Evolutionary conservation across 2,888 invertebrate species (phyloP).

Genomic region (Scaptomyza cyrtandrae): DNA sequence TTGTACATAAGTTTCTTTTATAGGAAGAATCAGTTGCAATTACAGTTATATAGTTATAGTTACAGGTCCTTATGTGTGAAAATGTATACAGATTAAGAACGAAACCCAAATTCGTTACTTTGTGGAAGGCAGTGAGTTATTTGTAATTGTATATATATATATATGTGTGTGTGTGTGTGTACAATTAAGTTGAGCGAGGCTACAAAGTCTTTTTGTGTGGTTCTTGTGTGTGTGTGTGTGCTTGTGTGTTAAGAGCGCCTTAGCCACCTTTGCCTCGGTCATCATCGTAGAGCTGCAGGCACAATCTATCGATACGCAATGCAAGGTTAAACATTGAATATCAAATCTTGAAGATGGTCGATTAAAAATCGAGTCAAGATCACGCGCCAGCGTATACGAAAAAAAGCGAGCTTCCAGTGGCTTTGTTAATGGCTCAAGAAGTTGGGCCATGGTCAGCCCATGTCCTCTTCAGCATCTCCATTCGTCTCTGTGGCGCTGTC

Average conservation of each 20-base stretch:
- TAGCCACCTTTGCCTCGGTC: conserved; percentile 43
- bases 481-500: conserved; percentile 24
- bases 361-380: conserved; percentile 21
- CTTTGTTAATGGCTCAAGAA: conserved; percentile 23
- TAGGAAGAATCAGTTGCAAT: conserved; percentile 71
- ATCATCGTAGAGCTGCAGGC: conserved; percentile 35
- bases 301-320: conserved; percentile 13
- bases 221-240: conserved; percentile 41
- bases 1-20: conserved; percentile 70
- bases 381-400: conserved; percentile 65
- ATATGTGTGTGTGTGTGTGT: conserved; percentile 14
- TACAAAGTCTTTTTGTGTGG: conserved; percentile 71
- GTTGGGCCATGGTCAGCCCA: conserved; percentile 62
- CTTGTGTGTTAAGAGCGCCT: conserved; percentile 39
- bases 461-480: conserved; percentile 61
- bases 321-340: conserved; percentile 26
- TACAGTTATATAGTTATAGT: conserved; percentile 45
- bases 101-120: conserved; percentile 45
- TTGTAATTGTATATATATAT: conserved; percentile 23
- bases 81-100: conserved; percentile 44
- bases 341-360: conserved; percentile 17
- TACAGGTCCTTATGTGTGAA: conserved; percentile 15
- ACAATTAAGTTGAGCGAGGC: conserved; percentile 69
- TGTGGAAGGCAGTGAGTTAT: conserved; percentile 72
- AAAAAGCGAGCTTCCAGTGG: conserved; percentile 50